Evolutionary conservation across 2,797 vertebrate species (phyloP).

Genomic region (Dipus sagitta): DNA sequence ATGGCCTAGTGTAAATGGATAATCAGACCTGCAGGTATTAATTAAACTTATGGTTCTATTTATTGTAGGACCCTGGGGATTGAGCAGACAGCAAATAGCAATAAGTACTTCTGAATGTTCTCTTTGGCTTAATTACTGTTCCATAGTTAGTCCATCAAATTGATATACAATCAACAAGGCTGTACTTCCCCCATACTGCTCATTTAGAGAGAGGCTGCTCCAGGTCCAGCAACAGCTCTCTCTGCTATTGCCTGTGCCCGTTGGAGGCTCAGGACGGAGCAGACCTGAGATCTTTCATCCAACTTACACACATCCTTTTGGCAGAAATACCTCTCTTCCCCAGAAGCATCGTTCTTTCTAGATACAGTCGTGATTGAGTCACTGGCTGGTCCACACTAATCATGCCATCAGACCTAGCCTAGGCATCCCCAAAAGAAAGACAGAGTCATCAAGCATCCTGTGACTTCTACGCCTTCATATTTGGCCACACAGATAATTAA

Average conservation of each 20-base stretch:
- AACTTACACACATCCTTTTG: neutral
- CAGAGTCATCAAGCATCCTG: neutral
- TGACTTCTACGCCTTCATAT: neutral
- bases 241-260: neutral
- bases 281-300: neutral
- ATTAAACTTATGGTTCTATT: slow-evolving; percentile 90
- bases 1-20: slow-evolving; percentile 82
- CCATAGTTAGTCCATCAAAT: slow-evolving; percentile 86
- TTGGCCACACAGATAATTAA: slow-evolving; percentile 34
- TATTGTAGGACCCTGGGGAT: slow-evolving; percentile 88
- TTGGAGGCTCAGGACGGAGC: slow-evolving; percentile 50
- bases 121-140: slow-evolving; percentile 89
- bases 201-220: slow-evolving; percentile 54
- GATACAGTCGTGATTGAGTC: neutral
- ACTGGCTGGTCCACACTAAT: neutral
- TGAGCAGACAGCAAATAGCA: slow-evolving; percentile 86
- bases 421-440: neutral
- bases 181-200: slow-evolving; percentile 76
- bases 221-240: slow-evolving; percentile 75
- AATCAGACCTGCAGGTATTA: slow-evolving; percentile 88
- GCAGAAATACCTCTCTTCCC: neutral
- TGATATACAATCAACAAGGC: slow-evolving; percentile 86
- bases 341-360: neutral
- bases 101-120: slow-evolving; percentile 89
- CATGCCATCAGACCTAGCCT: neutral